phyloP scores from a whole-genome alignment of 2,888 invertebrate genomes.

The Eupsilia transversa region DNA sequence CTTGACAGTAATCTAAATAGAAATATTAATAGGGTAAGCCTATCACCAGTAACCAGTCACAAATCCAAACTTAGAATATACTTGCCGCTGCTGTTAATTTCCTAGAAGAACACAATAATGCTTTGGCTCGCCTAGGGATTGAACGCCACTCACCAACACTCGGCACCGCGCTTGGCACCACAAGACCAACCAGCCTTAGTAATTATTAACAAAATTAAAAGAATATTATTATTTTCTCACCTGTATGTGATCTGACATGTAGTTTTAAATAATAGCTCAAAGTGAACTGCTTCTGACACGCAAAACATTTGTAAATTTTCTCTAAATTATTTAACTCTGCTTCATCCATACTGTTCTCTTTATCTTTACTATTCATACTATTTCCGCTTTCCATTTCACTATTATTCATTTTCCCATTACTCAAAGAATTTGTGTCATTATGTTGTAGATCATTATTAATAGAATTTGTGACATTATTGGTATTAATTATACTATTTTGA shows the following conservation, averaged over 20 bases:
- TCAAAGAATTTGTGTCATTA: constrained; percentile 27
- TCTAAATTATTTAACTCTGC: constrained; percentile 74
- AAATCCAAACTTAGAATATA: background rate
- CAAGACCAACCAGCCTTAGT: no score
- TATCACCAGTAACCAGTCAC: background rate
- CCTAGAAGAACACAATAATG: background rate
- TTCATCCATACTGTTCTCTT: constrained; percentile 48
- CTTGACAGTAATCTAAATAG: background rate
- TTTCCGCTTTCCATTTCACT: constrained; percentile 26
- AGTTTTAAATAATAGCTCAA: constrained; percentile 86
- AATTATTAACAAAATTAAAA: background rate
- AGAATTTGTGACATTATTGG: constrained; percentile 2
- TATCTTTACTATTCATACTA: constrained; percentile 38
- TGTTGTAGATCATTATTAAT: background rate
- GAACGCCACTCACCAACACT: no score
- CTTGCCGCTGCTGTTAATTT: background rate
- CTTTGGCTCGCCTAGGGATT: background rate
- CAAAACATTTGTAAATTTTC: constrained; percentile 87
- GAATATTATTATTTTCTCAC: constrained; percentile 65
- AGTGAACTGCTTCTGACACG: constrained; percentile 84
- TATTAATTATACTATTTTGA: constrained; percentile 9
- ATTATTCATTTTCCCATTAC: constrained; percentile 6
- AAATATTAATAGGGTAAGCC: background rate
- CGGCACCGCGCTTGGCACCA: no score
- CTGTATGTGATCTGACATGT: constrained; percentile 87